phyloP scores from a whole-genome alignment of 2,113 vertebrate genomes.

The Laterallus jamaicensis region DNA sequence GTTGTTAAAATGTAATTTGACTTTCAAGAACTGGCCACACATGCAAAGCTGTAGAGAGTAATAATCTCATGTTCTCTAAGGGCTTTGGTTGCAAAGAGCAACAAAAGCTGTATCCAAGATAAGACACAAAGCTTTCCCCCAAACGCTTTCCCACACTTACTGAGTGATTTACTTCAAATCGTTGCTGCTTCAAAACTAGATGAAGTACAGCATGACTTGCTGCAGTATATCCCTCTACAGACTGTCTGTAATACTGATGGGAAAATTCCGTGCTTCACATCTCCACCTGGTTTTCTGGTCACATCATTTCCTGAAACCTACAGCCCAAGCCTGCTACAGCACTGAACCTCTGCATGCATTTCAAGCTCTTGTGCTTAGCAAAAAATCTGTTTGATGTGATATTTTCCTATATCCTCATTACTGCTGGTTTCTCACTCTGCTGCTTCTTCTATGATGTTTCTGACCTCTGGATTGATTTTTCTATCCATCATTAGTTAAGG shows the following conservation, averaged over 20 bases:
- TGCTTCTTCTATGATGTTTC: neutral
- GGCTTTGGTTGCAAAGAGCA: neutral
- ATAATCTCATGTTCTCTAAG: neutral
- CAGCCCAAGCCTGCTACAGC: neutral
- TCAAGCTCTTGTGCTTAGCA: neutral
- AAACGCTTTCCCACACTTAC: neutral
- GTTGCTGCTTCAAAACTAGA: neutral
- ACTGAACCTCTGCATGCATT: neutral
- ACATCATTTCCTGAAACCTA: neutral
- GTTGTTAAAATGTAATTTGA: neutral
- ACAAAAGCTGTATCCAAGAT: neutral
- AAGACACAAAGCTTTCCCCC: neutral
- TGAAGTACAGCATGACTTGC: neutral
- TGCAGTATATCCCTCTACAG: neutral
- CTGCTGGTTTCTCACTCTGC: neutral
- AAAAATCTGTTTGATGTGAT: neutral
- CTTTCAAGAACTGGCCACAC: neutral
- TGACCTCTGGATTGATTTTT: constrained; percentile 1
- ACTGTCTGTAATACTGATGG: neutral
- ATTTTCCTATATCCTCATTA: neutral
- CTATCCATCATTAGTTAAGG: neutral
- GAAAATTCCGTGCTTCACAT: neutral
- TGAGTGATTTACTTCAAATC: neutral
- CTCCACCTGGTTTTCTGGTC: neutral
- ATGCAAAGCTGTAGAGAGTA: neutral